phyloP scores from a whole-genome alignment of 1,140 invertebrate species.

The Drosophila mojavensis region DNA sequence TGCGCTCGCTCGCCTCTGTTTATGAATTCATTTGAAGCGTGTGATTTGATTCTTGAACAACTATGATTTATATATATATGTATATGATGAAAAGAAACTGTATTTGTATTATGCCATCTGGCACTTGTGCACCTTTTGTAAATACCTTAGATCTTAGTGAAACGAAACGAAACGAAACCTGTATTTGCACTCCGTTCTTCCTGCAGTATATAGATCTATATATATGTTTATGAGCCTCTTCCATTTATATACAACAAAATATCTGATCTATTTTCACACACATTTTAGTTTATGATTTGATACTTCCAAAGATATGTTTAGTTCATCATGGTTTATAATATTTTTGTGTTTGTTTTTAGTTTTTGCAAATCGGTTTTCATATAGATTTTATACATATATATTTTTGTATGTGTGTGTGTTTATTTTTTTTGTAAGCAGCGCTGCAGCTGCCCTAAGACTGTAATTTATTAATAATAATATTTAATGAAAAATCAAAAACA shows the following conservation, averaged over 20 bases:
- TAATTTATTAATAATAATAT: conserved; percentile 72
- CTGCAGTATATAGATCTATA: background rate
- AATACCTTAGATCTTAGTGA: conserved; percentile 35
- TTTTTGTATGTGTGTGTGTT: conserved; percentile 14
- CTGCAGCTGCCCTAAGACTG: conserved; percentile 63
- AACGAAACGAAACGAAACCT: conserved; percentile 12
- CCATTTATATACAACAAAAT: conserved; percentile 5
- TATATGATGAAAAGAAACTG: no score
- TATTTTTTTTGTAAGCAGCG: conserved; percentile 50
- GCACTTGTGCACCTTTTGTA: conserved; percentile 42
- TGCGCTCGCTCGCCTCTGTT: conserved; percentile 36
- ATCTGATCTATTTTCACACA: conserved; percentile 31
- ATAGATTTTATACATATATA: background rate
- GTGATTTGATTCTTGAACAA: conserved; percentile 1
- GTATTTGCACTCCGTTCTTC: conserved; percentile 28
- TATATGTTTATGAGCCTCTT: background rate
- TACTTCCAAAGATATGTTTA: conserved; percentile 80
- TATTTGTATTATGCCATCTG: background rate
- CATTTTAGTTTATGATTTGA: conserved; percentile 77
- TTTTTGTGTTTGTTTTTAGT: conserved; percentile 55
- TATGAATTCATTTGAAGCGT: conserved; percentile 38
- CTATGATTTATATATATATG: conserved; percentile 7
- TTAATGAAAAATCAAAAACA: conserved; percentile 14
- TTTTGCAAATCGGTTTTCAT: conserved; percentile 47
- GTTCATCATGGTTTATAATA: conserved; percentile 53